These are phyloP conservation scores for Drosophila kohkoa DNA, from an alignment of 1,140 invertebrate species.

Conservation along the genomic window DNA sequence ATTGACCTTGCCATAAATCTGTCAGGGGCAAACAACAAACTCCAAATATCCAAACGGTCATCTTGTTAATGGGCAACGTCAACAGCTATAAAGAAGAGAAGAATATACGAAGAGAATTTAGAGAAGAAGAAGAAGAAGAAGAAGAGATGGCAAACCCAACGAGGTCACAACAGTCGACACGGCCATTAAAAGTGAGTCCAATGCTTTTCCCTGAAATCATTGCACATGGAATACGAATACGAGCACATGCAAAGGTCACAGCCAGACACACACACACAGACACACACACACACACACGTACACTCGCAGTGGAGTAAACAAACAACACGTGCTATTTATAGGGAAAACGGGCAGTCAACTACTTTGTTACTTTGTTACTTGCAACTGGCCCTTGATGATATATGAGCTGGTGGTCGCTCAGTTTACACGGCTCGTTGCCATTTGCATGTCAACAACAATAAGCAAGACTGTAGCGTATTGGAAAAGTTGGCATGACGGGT, in stretches of 20 bases:
- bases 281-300: constrained; percentile 34
- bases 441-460: constrained; percentile 70
- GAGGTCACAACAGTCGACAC: constrained; percentile 63
- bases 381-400: constrained; percentile 50
- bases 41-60: constrained; percentile 7
- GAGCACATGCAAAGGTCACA: constrained; percentile 66
- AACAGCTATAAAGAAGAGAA: constrained; percentile 51
- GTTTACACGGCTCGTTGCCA: constrained; percentile 74
- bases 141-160: constrained; percentile 21
- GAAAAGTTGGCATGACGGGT: constrained; percentile 60
- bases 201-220: constrained; percentile 66
- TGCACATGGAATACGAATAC: constrained; percentile 61
- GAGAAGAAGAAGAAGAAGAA: constrained; percentile 7
- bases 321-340: constrained; percentile 77
- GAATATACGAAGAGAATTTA: too few species aligned
- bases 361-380: constrained; percentile 29
- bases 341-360: constrained; percentile 56
- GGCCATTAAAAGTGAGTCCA: constrained; percentile 57
- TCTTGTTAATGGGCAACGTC: constrained; percentile 61
- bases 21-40: neutral
- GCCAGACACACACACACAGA: constrained; percentile 35
- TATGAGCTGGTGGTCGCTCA: constrained; percentile 64
- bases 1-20: constrained; percentile 46
- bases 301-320: constrained; percentile 20
- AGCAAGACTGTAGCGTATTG: too few species aligned